A percentile compares a stretch with the other conserved stretches of the same genome.
Evolutionary conservation across 2,113 vertebrate species (phyloP).

Genomic region (Bolborhynchus lineola): DNA sequence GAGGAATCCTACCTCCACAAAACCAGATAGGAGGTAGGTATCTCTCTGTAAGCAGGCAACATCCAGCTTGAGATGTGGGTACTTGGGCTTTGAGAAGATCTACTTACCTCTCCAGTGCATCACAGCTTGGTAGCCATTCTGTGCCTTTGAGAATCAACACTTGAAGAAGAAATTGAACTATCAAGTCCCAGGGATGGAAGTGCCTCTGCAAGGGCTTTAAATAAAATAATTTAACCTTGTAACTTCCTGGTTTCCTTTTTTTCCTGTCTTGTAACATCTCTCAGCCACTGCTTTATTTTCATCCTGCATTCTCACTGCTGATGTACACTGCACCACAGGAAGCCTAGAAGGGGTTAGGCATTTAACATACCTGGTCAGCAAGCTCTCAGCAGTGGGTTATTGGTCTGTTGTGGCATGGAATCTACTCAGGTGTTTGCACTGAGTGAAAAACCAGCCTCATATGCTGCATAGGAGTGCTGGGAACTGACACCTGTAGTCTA

Average conservation of each 20-base stretch:
- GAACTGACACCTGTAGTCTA: neutral
- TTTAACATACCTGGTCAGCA: neutral
- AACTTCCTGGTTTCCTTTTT: neutral
- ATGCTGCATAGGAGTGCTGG: neutral
- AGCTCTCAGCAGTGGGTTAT: neutral
- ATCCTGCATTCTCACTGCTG: accelerated
- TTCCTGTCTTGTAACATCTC: neutral
- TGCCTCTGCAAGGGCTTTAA: neutral
- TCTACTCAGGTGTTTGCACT: neutral
- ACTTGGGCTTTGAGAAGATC: neutral
- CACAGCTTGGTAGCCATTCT: neutral
- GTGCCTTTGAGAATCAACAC: neutral
- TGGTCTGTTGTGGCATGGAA: neutral
- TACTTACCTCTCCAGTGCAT: neutral
- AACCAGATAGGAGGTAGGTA: neutral
- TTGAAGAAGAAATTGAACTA: neutral
- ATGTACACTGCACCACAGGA: neutral
- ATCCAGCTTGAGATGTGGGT: neutral
- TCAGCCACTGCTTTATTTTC: neutral
- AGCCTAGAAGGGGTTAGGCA: neutral
- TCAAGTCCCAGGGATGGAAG: neutral
- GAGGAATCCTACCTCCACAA: neutral
- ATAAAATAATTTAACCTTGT: constrained; percentile 24
- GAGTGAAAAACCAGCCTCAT: neutral
- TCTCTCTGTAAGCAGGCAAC: neutral